phyloP scores from a whole-genome alignment of 30 jellyfish, hydroid and myxozoan genomes.

The Phacellophora camtschatica region DNA sequence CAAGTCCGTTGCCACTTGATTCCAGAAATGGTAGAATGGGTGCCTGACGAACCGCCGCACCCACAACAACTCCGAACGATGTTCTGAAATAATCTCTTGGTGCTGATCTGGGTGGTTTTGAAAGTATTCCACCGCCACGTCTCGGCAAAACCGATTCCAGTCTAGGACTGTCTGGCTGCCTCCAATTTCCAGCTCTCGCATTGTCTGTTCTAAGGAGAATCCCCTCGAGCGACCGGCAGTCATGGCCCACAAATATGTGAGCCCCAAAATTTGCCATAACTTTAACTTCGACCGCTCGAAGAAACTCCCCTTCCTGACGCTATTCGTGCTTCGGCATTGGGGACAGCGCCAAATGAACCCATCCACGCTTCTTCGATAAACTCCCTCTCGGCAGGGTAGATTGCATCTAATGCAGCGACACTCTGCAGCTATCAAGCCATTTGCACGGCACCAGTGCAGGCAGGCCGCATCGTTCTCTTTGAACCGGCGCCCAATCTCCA shows the following conservation, averaged over 20 bases:
- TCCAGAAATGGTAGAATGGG: too few relatives aligned
- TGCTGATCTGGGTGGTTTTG: background rate
- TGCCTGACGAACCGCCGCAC: too few relatives aligned
- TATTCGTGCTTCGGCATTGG: background rate
- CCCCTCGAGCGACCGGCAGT: slow-evolving; percentile 40
- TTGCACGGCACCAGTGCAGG: background rate
- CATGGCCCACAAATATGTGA: slow-evolving; percentile 8
- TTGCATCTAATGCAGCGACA: background rate
- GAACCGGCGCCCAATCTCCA: background rate
- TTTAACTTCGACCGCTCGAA: slow-evolving; percentile 2
- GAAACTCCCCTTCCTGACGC: slow-evolving; percentile 23
- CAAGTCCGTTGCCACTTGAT: too few relatives aligned
- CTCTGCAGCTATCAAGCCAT: background rate
- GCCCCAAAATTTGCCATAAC: slow-evolving; percentile 39
- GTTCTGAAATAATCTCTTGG: too few relatives aligned
- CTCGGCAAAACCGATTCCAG: slow-evolving; percentile 47
- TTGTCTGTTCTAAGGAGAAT: background rate
- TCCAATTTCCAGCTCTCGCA: slow-evolving; percentile 44
- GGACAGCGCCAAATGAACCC: slow-evolving; percentile 4
- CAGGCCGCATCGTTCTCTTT: background rate
- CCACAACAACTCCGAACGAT: too few relatives aligned
- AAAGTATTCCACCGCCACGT: background rate
- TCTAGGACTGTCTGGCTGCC: slow-evolving; percentile 19
- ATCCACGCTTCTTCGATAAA: background rate
- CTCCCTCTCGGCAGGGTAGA: background rate